Evolutionary conservation across 1,140 invertebrate genomes (phyloP).

Genomic region (Drosophila suzukii): DNA sequence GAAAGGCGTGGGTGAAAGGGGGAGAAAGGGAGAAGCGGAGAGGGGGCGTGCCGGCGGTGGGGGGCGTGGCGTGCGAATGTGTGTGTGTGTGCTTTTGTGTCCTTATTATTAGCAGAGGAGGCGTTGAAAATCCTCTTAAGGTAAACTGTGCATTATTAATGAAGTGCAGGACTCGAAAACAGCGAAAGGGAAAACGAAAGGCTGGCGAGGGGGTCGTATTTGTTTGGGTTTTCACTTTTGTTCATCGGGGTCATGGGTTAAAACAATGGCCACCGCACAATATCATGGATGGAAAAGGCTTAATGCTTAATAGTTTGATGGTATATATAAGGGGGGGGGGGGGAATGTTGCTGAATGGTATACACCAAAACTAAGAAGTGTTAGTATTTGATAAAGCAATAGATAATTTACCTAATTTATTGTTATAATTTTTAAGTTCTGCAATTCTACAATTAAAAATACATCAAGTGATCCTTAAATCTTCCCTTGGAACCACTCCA

Average conservation of each 20-base stretch:
- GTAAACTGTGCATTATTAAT: constrained; percentile 81
- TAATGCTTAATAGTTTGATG: constrained; percentile 16
- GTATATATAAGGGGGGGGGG: not conserved
- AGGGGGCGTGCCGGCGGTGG: not conserved
- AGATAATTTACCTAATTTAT: too few species aligned
- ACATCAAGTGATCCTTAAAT: not conserved
- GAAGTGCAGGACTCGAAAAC: constrained; percentile 36
- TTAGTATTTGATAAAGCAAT: too few species aligned
- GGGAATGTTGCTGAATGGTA: too few species aligned
- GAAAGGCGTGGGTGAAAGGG: constrained; percentile 22
- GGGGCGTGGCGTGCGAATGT: constrained; percentile 21
- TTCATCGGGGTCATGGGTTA: constrained; percentile 25
- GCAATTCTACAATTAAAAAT: not conserved
- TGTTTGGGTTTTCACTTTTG: constrained; percentile 40
- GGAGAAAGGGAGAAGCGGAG: not conserved
- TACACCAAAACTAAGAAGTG: too few species aligned
- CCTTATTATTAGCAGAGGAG: constrained; percentile 77
- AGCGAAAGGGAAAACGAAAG: constrained; percentile 29
- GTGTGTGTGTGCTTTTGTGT: constrained; percentile 53
- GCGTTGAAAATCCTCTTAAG: constrained; percentile 81
- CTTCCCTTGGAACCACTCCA: not conserved
- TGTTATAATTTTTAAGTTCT: too few species aligned
- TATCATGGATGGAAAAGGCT: constrained; percentile 12
- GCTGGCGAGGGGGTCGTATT: not conserved
- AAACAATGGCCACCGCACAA: constrained; percentile 7